phyloP scores from a whole-genome alignment of 2,888 invertebrate species.

The Aphidoletes aphidimyza region DNA sequence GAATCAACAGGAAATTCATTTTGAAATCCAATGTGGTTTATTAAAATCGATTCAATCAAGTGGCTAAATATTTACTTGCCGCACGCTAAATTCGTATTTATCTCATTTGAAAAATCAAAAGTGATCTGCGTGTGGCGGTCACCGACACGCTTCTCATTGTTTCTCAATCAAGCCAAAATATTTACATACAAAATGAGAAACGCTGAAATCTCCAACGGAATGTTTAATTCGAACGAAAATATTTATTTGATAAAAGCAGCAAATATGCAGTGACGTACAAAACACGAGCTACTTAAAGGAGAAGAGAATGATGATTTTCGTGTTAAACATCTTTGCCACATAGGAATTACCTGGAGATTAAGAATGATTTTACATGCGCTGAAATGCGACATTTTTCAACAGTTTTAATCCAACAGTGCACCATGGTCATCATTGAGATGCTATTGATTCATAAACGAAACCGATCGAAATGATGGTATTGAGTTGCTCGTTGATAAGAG shows the following conservation, averaged over 20 bases:
- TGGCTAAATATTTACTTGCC: conserved; percentile 28
- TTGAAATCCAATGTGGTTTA: background rate
- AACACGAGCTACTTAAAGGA: too few relatives aligned
- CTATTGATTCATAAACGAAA: background rate
- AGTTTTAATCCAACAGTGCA: background rate
- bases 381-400: background rate
- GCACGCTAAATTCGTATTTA: background rate
- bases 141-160: background rate
- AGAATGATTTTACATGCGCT: background rate
- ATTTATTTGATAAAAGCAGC: too few relatives aligned
- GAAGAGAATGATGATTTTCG: too few relatives aligned
- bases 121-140: conserved; percentile 27
- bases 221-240: too few relatives aligned
- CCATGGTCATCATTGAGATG: background rate
- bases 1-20: background rate
- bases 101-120: background rate
- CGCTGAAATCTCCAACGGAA: too few relatives aligned
- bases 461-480: background rate
- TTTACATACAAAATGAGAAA: too few relatives aligned
- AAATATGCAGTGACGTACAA: too few relatives aligned
- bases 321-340: too few relatives aligned
- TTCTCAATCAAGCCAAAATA: background rate
- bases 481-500: background rate
- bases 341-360: too few relatives aligned
- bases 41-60: conserved; percentile 2